Evolutionary conservation across 2,888 invertebrate species (phyloP), one percentile per base, ranked within the genome.

Genomic region (Saturnia japonica): DNA sequence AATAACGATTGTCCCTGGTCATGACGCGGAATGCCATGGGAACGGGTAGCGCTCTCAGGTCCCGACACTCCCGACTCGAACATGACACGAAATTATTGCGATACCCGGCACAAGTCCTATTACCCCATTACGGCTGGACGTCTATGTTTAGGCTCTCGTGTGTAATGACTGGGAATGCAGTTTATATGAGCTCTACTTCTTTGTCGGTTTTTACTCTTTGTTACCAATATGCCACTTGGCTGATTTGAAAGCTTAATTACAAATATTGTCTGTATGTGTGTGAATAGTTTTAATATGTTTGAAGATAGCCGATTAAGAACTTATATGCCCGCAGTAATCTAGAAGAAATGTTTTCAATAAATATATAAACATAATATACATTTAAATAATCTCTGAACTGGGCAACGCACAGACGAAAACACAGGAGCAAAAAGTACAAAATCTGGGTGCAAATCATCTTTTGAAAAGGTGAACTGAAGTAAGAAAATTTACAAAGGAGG

Each of bases 11-110:
- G 88, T 88, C 88, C 79, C 80, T 78, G 81, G 84, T 84, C 85
- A 79, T 79, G 80, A 77, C 75, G 79, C 81, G 85, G 91, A 91
- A 91, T 91, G 91, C 88, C 83, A 88, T 91, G 92, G 92, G 91
- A 93, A 91, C 91, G 88, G 80, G 89, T 88, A 85, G 87, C 87
- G 70, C 77, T 76, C 72, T 72, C 77, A 74, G 73, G 78, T 79
- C 76, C 74, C 78, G 78, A 72, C 80, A 78, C 78, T 79, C 76
- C 74, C 78, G 78, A 72, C 80, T 79, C 78, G 73, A 83, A 85
- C 89, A 87, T 84, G 87, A 88, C 88, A 88, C 84, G 88, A 83
- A 85, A 89, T 88, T 86, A 88, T 88, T 88, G 88, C 86, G 85
- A 81, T 64, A 64, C 67, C 34, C 72, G 74, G 68, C 80, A 84